Evolutionary conservation across 2,888 invertebrate species (phyloP), one percentile per base, ranked within the genome.

Genomic region (Galeruca laticollis): DNA sequence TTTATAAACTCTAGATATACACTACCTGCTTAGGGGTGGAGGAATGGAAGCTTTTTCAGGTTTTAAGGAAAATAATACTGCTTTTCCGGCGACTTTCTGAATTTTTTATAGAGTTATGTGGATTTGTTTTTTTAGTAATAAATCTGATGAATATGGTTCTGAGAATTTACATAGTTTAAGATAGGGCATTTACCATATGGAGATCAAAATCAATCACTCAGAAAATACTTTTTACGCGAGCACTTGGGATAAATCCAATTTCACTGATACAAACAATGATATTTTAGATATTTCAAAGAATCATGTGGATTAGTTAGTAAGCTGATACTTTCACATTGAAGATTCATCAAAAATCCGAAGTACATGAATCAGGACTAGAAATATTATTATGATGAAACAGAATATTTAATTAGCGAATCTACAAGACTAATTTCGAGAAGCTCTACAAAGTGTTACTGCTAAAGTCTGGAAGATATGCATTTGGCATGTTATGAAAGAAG

Each of bases 1-100:
- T 76, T 79, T 79, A 79, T 78, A 77, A 77, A 79, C 75, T 74
- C 64, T 59, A 72, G 74, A 77, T 78, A 69, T 73, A 71, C 66
- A 43, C 64, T 66, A 66, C 66, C 66, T 66, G 60, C 66, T 66
- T 51, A 60, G 66, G 37, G 51, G 35, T 60, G 47, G 40, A 40
- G 51, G 66, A 66, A 51, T 59, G 59, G 59, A 66, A 18, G 51
- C 54, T 26, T 37, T 66, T 66, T 54, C 59, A 35, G 59, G 66
- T 59, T 51, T 66, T 66, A 59, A 26, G 51, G 49, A 59, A 66
- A 66, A 66, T 66, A 66, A 66, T 66, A 33, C 37, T 49, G 56
- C 51, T 59, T 66, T 59, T 31, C 31, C 43, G 33, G 31, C 33
- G 65, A 65, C 57, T 65, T 65, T 8, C 57, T 47, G 65, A 65